phyloP scores from a whole-genome alignment of 2,888 invertebrate genomes.

The Diaprepes abbreviatus region DNA sequence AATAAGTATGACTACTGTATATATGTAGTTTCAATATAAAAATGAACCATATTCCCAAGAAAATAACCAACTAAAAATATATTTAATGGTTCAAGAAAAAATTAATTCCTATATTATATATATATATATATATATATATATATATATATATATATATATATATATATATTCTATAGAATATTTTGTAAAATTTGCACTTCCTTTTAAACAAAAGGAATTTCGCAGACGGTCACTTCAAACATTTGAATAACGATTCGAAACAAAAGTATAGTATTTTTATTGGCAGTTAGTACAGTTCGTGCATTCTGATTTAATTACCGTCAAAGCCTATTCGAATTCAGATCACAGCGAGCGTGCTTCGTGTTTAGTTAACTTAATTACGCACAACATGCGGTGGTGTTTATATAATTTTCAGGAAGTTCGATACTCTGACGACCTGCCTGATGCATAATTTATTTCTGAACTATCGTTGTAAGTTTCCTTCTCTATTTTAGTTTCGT shows the following conservation, averaged over 20 bases:
- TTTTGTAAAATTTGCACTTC: too few relatives aligned
- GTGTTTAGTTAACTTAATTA: slow-evolving; percentile 44
- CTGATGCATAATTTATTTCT: slow-evolving; percentile 41
- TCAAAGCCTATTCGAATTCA: slow-evolving; percentile 33
- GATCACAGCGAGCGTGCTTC: slow-evolving; percentile 25
- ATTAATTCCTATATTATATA: too few relatives aligned
- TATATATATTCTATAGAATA: too few relatives aligned
- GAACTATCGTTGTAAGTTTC: background rate
- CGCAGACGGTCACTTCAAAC: background rate
- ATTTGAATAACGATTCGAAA: slow-evolving; percentile 5
- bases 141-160: too few relatives aligned
- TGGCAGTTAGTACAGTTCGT: slow-evolving; percentile 4
- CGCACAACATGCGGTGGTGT: slow-evolving; percentile 35
- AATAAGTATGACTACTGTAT: too few relatives aligned
- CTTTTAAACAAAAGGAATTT: too few relatives aligned
- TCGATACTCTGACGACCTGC: slow-evolving; percentile 25
- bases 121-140: too few relatives aligned
- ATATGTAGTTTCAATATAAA: too few relatives aligned
- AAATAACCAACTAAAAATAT: too few relatives aligned
- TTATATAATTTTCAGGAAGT: slow-evolving; percentile 46
- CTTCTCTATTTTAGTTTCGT: background rate
- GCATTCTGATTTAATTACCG: slow-evolving; percentile 31
- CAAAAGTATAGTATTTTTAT: background rate
- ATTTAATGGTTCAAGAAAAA: too few relatives aligned
- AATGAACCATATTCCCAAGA: too few relatives aligned